Base-by-base conservation (phyloP, 2,888 invertebrate genomes). In the Dastarcus helophoroides region DNA sequence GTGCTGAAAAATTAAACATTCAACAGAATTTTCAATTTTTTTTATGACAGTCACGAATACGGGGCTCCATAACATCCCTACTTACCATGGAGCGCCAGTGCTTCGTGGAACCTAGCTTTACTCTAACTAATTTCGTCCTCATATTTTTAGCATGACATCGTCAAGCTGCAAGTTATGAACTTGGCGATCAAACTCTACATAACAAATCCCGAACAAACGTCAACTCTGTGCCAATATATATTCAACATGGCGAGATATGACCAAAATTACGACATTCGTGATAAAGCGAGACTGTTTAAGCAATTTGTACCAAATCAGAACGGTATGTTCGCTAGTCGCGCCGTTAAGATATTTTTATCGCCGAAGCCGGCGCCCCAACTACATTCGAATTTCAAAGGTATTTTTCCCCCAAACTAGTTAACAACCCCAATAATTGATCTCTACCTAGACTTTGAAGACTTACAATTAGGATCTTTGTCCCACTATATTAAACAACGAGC, bases 221-320 rank as follows among this genome's bases (percentile, higher is more conserved):
- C 78, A 34, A 67, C 88, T 3, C 68, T 97, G 30, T 86, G 88
- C 48, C 88, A 89, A 56, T 97, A 98, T 62, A 82, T 97, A 22
- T 82, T 97, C 52, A 86, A 79, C 43, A 67, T 98, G 49, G 94
- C 97, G 1, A 82, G 91, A 46, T 98, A 97, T 60, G 98, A 98
- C 68, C 82, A 84, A 45, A 93, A 91, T 63, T 98, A 97, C 56
- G 97, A 98, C 64, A 91, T 98, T 31, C 71, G 98, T 13, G 98
- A 99, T 65, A 72, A 94, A 6, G 90, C 93, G 3, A 69, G 98
- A 13, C 79, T 97, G 54, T 67, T 99, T 31, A 76, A 83, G 8
- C 80, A 80, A 39, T 78, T 90, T 45, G 72, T 89, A 14, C 75
- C 85, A 44, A 78, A 51, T 42, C 64, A 46, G 46, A 64, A 65